Evolutionary conservation across 2,888 invertebrate species (phyloP), one percentile per base, ranked within the genome.

Genomic region (Hecatera dysodea): DNA sequence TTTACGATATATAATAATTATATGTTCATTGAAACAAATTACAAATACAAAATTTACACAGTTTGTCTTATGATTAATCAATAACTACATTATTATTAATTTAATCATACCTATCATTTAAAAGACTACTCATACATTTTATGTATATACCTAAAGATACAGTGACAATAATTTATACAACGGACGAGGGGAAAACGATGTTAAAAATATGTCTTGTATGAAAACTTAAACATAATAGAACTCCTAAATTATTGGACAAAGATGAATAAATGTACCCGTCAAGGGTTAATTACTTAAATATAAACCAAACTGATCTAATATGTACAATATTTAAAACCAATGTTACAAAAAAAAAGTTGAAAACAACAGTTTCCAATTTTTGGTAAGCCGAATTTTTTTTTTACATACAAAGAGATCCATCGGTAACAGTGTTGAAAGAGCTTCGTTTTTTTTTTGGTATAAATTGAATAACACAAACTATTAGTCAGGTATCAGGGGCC

Each of bases 41-140:
- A 97, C 97, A 96, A 85, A 97, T 97, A 97, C 97, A 97, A 97
- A 97, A 97, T 97, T 96, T 97, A 97, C 97, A 97, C 96, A 80
- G 96, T 96, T 93, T 96, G 86, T 96, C 96, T 94, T 95, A 85
- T 73, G 80, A 85, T 75, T 93, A 93, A 91, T 92, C 88, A 87
- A 92, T 93, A 94, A 93, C 94, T 95, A 95, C 93, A 93, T 92
- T 93, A 92, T 94, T 94, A 94, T n/a, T n/a, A n/a, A n/a, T 88
- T 93, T 83, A 79, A 83, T 92, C 92, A 92, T 96, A 96, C 97
- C 96, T 97, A 97, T 96, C 94, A 93, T 89, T 94, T 92, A 95
- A 92, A 92, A 91, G 90, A 93, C 94, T 96, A 96, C 94, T 85
- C 79, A 93, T 96, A 95, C 94, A 96, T 93, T 95, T 94, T 95